phyloP scores from a whole-genome alignment of 2,113 vertebrate species.

The Pogonocichla stellata region DNA sequence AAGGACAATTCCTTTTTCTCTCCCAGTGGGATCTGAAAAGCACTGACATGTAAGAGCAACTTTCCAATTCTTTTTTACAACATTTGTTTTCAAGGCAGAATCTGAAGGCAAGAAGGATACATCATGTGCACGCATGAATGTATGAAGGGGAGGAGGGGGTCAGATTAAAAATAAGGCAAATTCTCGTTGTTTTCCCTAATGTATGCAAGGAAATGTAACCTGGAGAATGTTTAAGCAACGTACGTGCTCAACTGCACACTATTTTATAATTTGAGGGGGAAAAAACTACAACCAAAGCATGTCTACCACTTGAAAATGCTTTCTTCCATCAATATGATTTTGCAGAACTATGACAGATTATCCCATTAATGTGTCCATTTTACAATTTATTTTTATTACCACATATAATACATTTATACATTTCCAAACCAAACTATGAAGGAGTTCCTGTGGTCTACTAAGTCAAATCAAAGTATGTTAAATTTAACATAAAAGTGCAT shows the following conservation, averaged over 20 bases:
- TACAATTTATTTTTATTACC: neutral
- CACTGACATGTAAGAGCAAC: neutral
- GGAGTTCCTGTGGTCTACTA: neutral
- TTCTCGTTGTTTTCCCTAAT: neutral
- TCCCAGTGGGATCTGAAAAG: neutral
- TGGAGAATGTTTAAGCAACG: neutral
- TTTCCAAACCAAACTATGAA: neutral
- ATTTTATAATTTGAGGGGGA: neutral
- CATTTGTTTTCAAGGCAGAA: neutral
- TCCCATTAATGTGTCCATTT: neutral
- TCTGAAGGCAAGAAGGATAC: neutral
- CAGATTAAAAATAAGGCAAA: neutral
- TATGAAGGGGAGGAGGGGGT: neutral
- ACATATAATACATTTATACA: neutral
- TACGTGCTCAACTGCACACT: neutral
- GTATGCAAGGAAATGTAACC: neutral
- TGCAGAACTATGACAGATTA: neutral
- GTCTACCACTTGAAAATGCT: neutral
- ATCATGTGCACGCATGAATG: rapidly evolving
- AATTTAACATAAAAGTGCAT: conserved; percentile 2
- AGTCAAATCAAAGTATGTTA: neutral
- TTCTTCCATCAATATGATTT: neutral
- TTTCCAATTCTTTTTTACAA: neutral
- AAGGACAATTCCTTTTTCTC: neutral
- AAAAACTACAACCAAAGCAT: neutral